A percentile compares a stretch with the other conserved stretches of the same genome.
phyloP scores from a whole-genome alignment of 2,113 vertebrate genomes.

The Antechinus stuartii region DNA sequence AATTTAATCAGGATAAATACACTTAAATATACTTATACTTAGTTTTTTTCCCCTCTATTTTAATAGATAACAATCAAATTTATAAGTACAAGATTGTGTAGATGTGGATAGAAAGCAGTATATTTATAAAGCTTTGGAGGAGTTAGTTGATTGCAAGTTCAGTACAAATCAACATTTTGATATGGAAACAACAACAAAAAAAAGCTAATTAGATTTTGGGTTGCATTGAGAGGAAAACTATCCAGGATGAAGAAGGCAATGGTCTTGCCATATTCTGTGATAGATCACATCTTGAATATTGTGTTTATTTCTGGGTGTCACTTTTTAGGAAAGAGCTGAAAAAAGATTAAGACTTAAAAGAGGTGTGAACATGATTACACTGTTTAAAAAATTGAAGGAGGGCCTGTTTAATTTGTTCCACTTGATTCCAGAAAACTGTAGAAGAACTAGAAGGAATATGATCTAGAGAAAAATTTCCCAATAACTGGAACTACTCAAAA shows the following conservation, averaged over 20 bases:
- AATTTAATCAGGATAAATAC: not conserved
- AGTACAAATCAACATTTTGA: too few species aligned
- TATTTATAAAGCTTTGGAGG: too few species aligned
- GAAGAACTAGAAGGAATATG: constrained; percentile 49
- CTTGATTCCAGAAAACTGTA: constrained; percentile 40
- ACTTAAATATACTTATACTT: not conserved
- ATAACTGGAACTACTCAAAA: not conserved
- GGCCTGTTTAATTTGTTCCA: constrained; percentile 53
- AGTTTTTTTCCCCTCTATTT: not conserved
- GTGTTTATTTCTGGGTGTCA: not conserved
- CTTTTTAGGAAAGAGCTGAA: not conserved
- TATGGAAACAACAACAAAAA: too few species aligned
- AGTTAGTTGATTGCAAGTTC: too few species aligned
- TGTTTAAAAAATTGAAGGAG: constrained; percentile 56
- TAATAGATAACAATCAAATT: not conserved
- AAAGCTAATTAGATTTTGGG: too few species aligned
- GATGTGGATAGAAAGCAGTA: not conserved
- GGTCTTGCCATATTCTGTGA: too few species aligned
- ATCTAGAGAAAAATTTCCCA: constrained; percentile 27
- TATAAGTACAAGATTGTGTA: not conserved
- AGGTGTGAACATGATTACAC: constrained; percentile 34
- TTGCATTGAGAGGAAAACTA: too few species aligned
- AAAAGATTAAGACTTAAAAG: constrained; percentile 40
- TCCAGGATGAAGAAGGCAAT: too few species aligned
- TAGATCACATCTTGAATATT: too few species aligned